Base-by-base conservation (phyloP, 2,797 vertebrate genomes). In the Mus caroli region DNA sequence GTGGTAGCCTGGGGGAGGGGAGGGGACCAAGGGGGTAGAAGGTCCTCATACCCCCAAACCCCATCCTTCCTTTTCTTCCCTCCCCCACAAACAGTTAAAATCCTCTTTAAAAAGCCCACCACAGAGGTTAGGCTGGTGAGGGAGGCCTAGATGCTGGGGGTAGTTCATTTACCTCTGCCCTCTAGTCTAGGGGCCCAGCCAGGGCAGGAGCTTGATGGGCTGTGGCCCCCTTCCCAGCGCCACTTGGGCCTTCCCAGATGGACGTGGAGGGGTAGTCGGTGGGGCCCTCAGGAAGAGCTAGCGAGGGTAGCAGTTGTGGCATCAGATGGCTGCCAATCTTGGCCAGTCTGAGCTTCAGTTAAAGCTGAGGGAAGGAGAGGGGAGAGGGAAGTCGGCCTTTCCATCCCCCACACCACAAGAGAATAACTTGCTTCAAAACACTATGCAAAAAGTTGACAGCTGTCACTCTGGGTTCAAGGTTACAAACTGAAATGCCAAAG, bases 281-380 rank as follows among this genome's bases (percentile, higher is more conserved):
- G 69, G 92, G 91, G 94, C 97, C 97, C 99, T 99, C 99, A 99
- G 99, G 99, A 99, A 97, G 99, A 99, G 98, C 99, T 99, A 98
- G 98, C 98, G 98, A 99, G 98, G 98, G 99, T 98, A 50, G 50
- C 50, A 98, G 99, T 98, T 94, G 99, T 98, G 97, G 99, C 98
- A 93, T 99, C 99, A 95, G 99, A 98, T 94, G 99, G 98, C 98
- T 99, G 99, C 98, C 98, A 97, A 98, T 99, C 99, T 94, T 99
- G 98, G 98, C 97, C 93, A 91, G 99, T 98, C 97, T 98, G 98
- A 98, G 99, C 98, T 98, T 99, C 99, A 99, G 98, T 98, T 99
- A 98, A 98, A 58, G 88, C 90, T 96, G 73, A 67, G 90, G 40
- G 52, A 90, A 90, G 96, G 62, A 67, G 24, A 43, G 89, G n/a